Evolutionary conservation across 2,797 vertebrate species (phyloP), one percentile per base, ranked within the genome.

Genomic region (Cetoscarus ocellatus): DNA sequence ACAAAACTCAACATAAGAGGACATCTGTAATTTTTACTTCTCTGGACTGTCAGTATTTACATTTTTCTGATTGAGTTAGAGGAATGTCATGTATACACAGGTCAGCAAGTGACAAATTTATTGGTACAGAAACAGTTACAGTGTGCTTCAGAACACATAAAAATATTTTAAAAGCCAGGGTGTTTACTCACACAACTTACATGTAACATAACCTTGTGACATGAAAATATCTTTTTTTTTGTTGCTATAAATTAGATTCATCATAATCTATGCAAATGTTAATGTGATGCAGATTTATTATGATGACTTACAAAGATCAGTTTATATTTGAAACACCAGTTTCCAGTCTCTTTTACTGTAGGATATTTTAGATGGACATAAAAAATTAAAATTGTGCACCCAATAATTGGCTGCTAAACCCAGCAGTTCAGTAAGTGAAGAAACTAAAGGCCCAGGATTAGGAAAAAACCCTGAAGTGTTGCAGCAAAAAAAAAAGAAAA

Each of bases 111-210:
- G 57, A 73, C 47, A 66, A 61, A 72, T 90, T 57, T 86, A 88
- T 78, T 80, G 19, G 62, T 53, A 66, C 53, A 77, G 57, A 70
- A 79, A 75, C 50, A 14, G 18, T 15, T 43, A 74, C 67, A 79
- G 15, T 87, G 73, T 76, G 59, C 54, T 71, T 86, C 60, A 38
- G 59, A 73, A 77, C 39, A 75, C 70, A 75, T 76, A 69, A 14
- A 82, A 79, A 71, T 63, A 68, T 72, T 75, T 80, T 35, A 90
- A 88, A 91, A 77, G 56, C 51, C 59, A 53, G 15, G 65, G 43
- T 63, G 38, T 44, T 47, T 61, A 19, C 27, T 27, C 34, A 65
- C 61, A 78, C 8, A 54, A 57, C 34, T 64, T 19, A 77, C 10
- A 27, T 59, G 48, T 70, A 79, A 84, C 62, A 73, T 80, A 52